These are phyloP conservation scores for Uropetala carovei DNA, from an alignment of 2,888 invertebrate species.

Conservation along the genomic window DNA sequence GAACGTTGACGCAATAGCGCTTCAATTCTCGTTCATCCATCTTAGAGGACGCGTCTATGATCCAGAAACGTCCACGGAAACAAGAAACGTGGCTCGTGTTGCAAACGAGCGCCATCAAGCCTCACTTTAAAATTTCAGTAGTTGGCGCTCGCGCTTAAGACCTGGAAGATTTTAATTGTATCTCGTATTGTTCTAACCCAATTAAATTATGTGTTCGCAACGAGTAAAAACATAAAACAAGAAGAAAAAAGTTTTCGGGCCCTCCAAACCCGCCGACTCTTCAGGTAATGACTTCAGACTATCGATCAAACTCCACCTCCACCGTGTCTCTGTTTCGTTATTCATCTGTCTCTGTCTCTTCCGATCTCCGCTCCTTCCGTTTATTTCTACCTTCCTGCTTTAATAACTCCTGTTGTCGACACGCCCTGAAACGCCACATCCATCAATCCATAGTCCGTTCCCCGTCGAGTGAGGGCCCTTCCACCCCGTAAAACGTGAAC, in stretches of 20 bases:
- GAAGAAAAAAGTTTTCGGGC: background rate
- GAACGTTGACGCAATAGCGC: background rate
- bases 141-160: background rate
- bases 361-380: constrained; percentile 45
- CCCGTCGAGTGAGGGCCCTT: background rate
- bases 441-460: constrained; percentile 57
- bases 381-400: constrained; percentile 47
- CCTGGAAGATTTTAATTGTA: constrained; percentile 52
- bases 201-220: constrained; percentile 17
- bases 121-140: constrained; percentile 4
- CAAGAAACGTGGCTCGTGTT: background rate
- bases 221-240: background rate
- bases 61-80: background rate
- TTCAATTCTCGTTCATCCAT: background rate
- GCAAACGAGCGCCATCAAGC: background rate
- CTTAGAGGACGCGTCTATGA: background rate
- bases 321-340: constrained; percentile 57
- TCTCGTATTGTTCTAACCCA: constrained; percentile 50
- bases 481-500: background rate
- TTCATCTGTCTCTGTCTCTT: constrained; percentile 63
- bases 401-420: constrained; percentile 62
- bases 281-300: constrained; percentile 61
- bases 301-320: constrained; percentile 61
- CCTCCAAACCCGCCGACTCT: background rate
- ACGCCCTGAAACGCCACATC: constrained; percentile 52